These are phyloP conservation scores for Halcyon chelicuti DNA, from an alignment of 2,797 vertebrate species.

Conservation along the genomic window DNA sequence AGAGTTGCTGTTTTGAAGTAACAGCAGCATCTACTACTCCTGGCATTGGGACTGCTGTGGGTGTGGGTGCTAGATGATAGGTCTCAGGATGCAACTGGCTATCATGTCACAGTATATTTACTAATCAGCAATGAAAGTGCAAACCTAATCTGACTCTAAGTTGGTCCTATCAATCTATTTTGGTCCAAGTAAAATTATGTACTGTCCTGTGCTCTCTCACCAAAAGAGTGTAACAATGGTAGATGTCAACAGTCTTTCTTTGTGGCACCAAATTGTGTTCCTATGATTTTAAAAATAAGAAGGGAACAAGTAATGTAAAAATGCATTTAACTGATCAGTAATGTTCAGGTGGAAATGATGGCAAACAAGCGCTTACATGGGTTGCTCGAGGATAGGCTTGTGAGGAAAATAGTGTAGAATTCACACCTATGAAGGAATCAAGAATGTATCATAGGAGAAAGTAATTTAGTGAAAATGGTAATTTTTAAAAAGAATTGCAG, in stretches of 20 bases:
- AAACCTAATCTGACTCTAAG: background rate
- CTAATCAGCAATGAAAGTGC: background rate
- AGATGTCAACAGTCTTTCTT: background rate
- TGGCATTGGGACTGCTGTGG: rapidly evolving
- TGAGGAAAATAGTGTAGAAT: background rate
- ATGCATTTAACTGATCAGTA: background rate
- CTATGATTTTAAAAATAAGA: background rate
- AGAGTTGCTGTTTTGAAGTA: background rate
- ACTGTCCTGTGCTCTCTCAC: background rate
- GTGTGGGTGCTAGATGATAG: background rate
- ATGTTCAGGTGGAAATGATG: background rate
- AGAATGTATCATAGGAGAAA: background rate
- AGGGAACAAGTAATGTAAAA: background rate
- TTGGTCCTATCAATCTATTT: background rate
- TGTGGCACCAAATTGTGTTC: background rate
- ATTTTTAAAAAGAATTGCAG: background rate
- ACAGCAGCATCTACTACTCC: background rate
- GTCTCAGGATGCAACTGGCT: background rate
- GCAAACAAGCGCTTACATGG: background rate
- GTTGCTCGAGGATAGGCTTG: background rate
- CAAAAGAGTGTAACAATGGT: background rate
- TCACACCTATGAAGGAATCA: background rate
- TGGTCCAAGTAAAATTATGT: background rate
- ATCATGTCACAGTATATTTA: background rate
- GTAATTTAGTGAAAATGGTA: background rate